Base-by-base conservation (phyloP, 2,888 invertebrate species). In the Pantelozetes paolii region DNA sequence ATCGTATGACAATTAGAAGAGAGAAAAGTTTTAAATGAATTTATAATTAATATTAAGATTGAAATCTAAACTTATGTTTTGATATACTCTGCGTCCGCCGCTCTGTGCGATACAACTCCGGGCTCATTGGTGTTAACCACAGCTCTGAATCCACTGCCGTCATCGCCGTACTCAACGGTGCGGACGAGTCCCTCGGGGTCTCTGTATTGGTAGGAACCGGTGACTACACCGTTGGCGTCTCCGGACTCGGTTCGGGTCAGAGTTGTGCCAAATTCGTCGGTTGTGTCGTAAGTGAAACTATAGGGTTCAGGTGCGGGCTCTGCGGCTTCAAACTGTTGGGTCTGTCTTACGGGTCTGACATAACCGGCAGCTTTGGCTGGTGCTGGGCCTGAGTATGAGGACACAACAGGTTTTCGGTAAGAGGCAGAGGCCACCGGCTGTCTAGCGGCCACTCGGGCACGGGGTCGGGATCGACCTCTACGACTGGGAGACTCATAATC, bases 61-160 rank as follows among this genome's bases (percentile, higher is more conserved):
- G n/a, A n/a, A n/a, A n/a, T n/a, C n/a, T n/a, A n/a, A n/a, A n/a
- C n/a, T n/a, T n/a, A n/a, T n/a, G n/a, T n/a, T n/a, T n/a, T n/a
- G n/a, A 73, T 32, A 57, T 73, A 73, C 57, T 73, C 73, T 48
- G 73, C 73, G 23, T 73, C 73, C 6, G 73, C 73, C 23, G 73
- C 23, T 40, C 64, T 69, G 48, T 73, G 73, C 13, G 70, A 70
- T 2, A 69, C 30, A 20, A 73, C 73, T 28, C 73, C 73, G 26
- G 73, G 73, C 26, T 73, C 73, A 57, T 73, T 73, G 28, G 73
- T 70, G 23, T 73, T 67, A n/a, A 73, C 30, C 1, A 48, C 28
- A 9, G 73, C 73, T 26, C n/a, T 48, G 36, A 73, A 73, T 20
- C 73, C 73, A 28, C 30, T 36, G 30, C 73, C 73, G 23, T 69